A percentile compares a stretch with the other conserved stretches of the same genome.
phyloP scores from a whole-genome alignment of 1,140 invertebrate species.

The Euwallacea similis region DNA sequence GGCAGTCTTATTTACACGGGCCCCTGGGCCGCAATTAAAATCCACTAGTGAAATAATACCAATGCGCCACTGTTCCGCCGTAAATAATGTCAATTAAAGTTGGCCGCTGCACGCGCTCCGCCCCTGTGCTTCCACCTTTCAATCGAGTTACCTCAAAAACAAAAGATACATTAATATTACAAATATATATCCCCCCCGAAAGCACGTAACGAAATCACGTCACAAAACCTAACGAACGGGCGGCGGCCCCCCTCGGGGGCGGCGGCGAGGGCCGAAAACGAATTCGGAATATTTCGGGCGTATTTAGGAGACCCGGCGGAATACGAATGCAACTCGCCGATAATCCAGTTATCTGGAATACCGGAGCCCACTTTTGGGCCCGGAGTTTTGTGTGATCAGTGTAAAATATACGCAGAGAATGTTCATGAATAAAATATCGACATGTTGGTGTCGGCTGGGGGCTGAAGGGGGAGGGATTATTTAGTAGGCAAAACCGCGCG shows the following conservation, averaged over 20 bases:
- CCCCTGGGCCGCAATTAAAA: conserved; percentile 8
- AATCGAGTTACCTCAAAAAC: conserved; percentile 2
- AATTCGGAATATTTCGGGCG: conserved; percentile 6
- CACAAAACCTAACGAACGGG: conserved; percentile 15
- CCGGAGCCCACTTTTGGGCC: conserved; percentile 18
- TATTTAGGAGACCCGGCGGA: conserved; percentile 1
- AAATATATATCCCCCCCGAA: conserved; percentile 3
- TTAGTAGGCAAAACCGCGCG: too few species aligned
- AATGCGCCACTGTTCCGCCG: conserved; percentile 9
- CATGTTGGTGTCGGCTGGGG: too few species aligned
- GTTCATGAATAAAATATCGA: too few species aligned
- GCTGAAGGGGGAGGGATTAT: too few species aligned
- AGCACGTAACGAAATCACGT: conserved; percentile 8
- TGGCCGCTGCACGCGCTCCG: neutral
- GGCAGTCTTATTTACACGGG: conserved; percentile 1
- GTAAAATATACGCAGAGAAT: conserved; percentile 16
- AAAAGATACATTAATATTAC: conserved; percentile 6
- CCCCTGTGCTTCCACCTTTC: neutral
- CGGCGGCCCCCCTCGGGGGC: neutral
- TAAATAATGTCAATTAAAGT: conserved; percentile 15
- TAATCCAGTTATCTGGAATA: conserved; percentile 19
- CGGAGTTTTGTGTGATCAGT: conserved; percentile 18
- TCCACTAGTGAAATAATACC: conserved; percentile 16
- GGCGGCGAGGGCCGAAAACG: neutral
- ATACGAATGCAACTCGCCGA: conserved; percentile 9